Evolutionary conservation across 2,888 invertebrate species (phyloP).

Genomic region (Bembecia ichneumoniformis): DNA sequence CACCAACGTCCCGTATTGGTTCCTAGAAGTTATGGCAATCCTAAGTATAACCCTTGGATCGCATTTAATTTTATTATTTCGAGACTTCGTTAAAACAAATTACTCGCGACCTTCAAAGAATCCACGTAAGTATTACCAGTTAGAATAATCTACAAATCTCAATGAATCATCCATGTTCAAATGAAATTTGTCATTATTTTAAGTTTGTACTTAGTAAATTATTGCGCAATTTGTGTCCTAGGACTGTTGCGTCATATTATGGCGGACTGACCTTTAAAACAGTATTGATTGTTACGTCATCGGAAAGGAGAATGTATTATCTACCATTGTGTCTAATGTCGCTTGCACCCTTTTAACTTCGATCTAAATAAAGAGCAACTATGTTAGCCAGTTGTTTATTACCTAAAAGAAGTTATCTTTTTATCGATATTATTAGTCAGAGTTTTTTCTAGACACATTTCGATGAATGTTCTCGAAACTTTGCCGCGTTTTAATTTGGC

Average conservation of each 20-base stretch:
- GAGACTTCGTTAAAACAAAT: too few relatives aligned
- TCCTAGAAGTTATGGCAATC: too few relatives aligned
- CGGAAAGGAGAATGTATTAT: background rate
- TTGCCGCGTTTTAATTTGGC: too few relatives aligned
- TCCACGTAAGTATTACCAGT: background rate
- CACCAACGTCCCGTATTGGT: too few relatives aligned
- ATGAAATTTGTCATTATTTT: constrained; percentile 5
- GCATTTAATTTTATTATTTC: too few relatives aligned
- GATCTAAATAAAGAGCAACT: too few relatives aligned
- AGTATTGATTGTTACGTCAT: constrained; percentile 42
- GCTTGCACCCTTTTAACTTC: background rate
- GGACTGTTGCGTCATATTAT: constrained; percentile 56
- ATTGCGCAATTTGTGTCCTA: constrained; percentile 54
- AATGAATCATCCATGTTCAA: constrained; percentile 7
- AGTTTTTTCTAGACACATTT: too few relatives aligned
- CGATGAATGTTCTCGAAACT: too few relatives aligned
- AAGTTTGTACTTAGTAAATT: constrained; percentile 29
- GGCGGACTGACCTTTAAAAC: constrained; percentile 52
- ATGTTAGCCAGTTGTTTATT: too few relatives aligned
- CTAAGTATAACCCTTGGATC: too few relatives aligned
- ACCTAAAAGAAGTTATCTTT: too few relatives aligned
- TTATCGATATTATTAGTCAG: too few relatives aligned
- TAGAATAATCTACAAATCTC: background rate
- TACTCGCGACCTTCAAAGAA: background rate
- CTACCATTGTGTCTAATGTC: background rate